Conservation (phyloP, 2,888 invertebrate genomes). For the Coleophora deauratella region DNA sequence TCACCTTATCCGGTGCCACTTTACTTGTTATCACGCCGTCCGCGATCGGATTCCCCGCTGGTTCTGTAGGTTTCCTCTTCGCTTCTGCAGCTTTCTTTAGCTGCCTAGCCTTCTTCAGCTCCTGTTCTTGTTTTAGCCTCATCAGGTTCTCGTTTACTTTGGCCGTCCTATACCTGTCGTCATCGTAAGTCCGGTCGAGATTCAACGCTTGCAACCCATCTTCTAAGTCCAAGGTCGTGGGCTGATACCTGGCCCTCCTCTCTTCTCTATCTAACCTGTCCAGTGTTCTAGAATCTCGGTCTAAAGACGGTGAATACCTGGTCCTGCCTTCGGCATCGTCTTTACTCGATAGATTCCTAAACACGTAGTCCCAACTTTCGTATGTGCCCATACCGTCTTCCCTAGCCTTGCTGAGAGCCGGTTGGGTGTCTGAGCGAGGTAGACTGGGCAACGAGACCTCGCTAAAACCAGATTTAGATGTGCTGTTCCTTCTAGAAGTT, state of each 20-base stretch:
- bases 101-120: constrained; percentile 46
- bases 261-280: constrained; percentile 62
- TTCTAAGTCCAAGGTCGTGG: constrained; percentile 70
- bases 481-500: constrained; percentile 46
- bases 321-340: constrained; percentile 82
- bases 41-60: constrained; percentile 45
- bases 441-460: constrained; percentile 56
- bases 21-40: constrained; percentile 49
- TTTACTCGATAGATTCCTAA: constrained; percentile 82
- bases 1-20: constrained; percentile 57
- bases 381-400: constrained; percentile 80
- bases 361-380: constrained; percentile 88
- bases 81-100: constrained; percentile 33
- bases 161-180: constrained; percentile 57
- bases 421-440: constrained; percentile 65
- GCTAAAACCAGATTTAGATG: constrained; percentile 56
- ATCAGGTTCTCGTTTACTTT: constrained; percentile 69
- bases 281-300: constrained; percentile 59
- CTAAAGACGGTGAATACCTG: constrained; percentile 72
- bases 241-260: constrained; percentile 58
- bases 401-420: constrained; percentile 65
- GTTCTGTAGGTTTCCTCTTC: constrained; percentile 58
- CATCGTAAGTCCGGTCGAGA: constrained; percentile 59
- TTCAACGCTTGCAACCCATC: constrained; percentile 71
- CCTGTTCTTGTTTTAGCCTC: constrained; percentile 58